Conservation (phyloP, 2,797 vertebrate genomes). For the Ispidina picta region DNA sequence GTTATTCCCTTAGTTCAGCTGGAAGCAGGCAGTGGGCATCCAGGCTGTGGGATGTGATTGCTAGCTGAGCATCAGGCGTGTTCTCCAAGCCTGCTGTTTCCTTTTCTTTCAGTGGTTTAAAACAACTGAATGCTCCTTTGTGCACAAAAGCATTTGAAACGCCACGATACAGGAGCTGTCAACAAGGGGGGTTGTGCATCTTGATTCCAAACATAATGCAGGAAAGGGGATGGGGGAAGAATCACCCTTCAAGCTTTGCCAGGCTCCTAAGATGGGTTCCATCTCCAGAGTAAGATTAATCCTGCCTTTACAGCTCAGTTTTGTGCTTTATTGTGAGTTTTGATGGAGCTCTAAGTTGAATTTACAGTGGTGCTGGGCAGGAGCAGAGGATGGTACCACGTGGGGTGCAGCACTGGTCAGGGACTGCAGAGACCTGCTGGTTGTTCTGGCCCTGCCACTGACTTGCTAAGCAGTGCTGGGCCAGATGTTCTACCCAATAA, state of each 20-base stretch:
- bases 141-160: neutral
- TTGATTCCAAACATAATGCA: neutral
- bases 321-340: neutral
- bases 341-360: neutral
- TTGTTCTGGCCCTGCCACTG: neutral
- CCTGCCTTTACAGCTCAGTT: neutral
- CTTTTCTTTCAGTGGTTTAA: constrained; percentile 5
- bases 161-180: accelerated
- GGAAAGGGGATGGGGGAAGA: neutral
- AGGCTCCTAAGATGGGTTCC: neutral
- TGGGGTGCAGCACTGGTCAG: neutral
- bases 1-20: constrained; percentile 30
- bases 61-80: neutral
- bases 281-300: neutral
- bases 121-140: neutral
- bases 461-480: neutral
- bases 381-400: neutral
- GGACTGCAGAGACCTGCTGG: neutral
- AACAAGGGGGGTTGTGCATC: neutral
- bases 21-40: constrained; percentile 48
- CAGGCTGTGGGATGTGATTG: constrained; percentile 57
- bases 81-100: constrained; percentile 7
- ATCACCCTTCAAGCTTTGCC: neutral
- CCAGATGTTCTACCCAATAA: neutral
- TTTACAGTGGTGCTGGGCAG: neutral